Percentiles rank a stretch among this genome's conserved stretches.
These are phyloP conservation scores for Xestia sexstrigata DNA, from an alignment of 2,888 invertebrate genomes.

Conservation along the genomic window DNA sequence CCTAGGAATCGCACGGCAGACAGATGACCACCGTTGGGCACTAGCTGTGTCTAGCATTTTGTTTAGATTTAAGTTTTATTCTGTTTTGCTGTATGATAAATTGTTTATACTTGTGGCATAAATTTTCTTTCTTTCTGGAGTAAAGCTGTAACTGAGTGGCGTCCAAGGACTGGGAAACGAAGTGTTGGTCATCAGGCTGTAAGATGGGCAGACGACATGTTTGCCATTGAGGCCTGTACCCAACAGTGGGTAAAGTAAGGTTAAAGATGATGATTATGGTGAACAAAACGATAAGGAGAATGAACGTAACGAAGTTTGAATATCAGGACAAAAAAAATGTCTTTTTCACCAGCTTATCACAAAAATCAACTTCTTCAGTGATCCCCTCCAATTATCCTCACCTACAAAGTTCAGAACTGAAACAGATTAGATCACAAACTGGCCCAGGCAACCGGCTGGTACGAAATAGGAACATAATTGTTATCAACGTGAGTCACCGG, in stretches of 20 bases:
- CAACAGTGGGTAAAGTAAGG: background rate
- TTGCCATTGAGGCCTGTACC: background rate
- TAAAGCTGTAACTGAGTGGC: background rate
- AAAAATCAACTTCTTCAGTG: background rate
- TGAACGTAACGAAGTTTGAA: background rate
- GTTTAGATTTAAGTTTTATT: no score
- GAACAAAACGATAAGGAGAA: background rate
- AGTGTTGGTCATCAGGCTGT: background rate
- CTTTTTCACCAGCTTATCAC: background rate
- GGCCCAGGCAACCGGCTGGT: conserved; percentile 9
- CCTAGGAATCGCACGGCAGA: background rate
- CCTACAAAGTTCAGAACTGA: background rate
- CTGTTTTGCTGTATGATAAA: no score
- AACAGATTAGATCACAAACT: conserved; percentile 53
- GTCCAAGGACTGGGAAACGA: background rate
- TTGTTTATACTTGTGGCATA: no score
- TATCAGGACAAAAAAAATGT: background rate
- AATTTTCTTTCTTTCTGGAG: background rate
- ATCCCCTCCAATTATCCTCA: background rate
- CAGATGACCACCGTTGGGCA: background rate
- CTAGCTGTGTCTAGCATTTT: background rate
- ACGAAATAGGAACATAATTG: conserved; percentile 52
- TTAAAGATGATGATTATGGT: background rate
- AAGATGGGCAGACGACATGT: background rate
- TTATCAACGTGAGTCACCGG: conserved; percentile 64